These are phyloP conservation scores for Seriola aureovittata DNA, from an alignment of 2,113 vertebrate genomes.

Conservation along the genomic window DNA sequence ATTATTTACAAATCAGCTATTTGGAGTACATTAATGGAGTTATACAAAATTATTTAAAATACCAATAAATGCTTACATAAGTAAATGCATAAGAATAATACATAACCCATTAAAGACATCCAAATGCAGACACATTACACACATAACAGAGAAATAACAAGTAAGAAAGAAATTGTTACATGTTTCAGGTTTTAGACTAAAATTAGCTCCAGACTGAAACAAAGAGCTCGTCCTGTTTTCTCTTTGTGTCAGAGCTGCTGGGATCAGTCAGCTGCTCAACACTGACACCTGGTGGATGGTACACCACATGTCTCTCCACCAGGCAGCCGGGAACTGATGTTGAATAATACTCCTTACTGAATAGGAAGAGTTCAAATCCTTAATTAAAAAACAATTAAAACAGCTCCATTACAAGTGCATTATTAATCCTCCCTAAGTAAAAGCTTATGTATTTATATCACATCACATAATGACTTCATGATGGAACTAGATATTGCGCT, in stretches of 20 bases:
- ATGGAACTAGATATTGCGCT: no score
- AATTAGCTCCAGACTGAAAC: constrained; percentile 1
- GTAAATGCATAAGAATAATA: neutral
- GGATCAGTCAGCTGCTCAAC: neutral
- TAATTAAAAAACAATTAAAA: no score
- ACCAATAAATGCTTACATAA: neutral
- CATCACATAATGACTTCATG: no score
- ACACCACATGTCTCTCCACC: neutral
- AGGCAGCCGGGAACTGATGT: neutral
- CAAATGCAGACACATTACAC: no score
- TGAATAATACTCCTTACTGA: neutral
- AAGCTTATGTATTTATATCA: no score
- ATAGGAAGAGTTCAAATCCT: no score
- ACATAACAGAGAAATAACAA: neutral
- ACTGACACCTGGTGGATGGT: constrained; percentile 66
- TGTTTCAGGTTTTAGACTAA: neutral
- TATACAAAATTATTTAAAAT: neutral
- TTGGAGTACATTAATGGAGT: no score
- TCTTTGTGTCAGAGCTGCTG: constrained; percentile 38
- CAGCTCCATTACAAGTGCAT: no score
- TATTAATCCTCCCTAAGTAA: no score
- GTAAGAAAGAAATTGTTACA: neutral
- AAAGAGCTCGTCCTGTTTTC: constrained; percentile 41
- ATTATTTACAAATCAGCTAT: neutral
- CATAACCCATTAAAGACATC: neutral